phyloP scores from a whole-genome alignment of 2,888 invertebrate species.

The Tipula vernalis region DNA sequence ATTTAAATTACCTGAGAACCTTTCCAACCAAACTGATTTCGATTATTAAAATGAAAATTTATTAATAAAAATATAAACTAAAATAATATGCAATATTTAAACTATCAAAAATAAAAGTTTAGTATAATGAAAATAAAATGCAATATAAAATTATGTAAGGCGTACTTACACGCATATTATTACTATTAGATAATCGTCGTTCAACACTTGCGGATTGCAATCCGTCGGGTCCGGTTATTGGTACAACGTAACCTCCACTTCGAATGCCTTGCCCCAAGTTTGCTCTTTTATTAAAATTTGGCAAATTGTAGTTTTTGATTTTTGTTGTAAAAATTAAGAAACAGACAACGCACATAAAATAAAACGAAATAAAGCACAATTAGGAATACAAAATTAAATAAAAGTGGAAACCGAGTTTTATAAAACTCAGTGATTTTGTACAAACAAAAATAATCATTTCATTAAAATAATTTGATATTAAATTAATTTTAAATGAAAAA shows the following conservation, averaged over 20 bases:
- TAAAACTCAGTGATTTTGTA: not conserved
- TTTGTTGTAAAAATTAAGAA: too few species aligned
- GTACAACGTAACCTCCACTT: conserved; percentile 36
- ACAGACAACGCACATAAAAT: not conserved
- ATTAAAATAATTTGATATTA: too few species aligned
- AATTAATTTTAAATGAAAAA: too few species aligned
- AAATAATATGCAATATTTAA: too few species aligned
- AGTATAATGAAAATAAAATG: too few species aligned
- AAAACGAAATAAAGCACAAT: not conserved
- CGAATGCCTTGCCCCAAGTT: conserved; percentile 38
- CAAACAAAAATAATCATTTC: not conserved
- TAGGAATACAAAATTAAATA: not conserved
- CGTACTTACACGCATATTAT: conserved; percentile 33
- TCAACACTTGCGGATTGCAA: conserved; percentile 32
- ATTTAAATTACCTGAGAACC: too few species aligned
- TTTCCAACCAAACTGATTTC: too few species aligned
- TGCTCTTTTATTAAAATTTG: conserved; percentile 24
- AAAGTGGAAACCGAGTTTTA: not conserved
- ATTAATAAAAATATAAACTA: too few species aligned
- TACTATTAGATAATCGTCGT: conserved; percentile 31
- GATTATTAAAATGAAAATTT: too few species aligned
- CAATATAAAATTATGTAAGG: too few species aligned
- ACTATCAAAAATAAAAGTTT: too few species aligned
- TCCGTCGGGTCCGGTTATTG: conserved; percentile 34
- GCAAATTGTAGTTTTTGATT: too few species aligned